phyloP scores from a whole-genome alignment of 2,888 invertebrate species.

The Leuctra nigra region DNA sequence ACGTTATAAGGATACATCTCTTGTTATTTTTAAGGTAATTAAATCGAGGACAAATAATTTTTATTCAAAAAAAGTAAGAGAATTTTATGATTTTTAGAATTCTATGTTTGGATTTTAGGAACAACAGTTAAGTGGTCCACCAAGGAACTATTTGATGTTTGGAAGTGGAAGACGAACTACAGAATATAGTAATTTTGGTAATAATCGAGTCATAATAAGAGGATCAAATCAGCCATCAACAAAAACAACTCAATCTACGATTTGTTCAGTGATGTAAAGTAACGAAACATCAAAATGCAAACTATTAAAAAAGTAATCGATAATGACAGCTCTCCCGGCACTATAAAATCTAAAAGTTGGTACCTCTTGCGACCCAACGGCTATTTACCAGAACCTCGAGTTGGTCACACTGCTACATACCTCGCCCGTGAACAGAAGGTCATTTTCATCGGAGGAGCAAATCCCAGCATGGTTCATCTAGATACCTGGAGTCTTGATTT shows the following conservation, averaged over 20 bases:
- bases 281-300: slow-evolving; percentile 8
- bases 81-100: background rate
- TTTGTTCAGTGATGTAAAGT: slow-evolving; percentile 23
- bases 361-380: slow-evolving; percentile 13
- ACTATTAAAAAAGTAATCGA: background rate
- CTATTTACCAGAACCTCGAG: slow-evolving; percentile 18
- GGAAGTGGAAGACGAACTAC: slow-evolving; percentile 38
- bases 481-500: slow-evolving; percentile 24
- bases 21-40: slow-evolving; percentile 38
- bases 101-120: slow-evolving; percentile 34
- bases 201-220: slow-evolving; percentile 35
- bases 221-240: slow-evolving; percentile 3
- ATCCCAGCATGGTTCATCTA: slow-evolving; percentile 16
- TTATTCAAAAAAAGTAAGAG: background rate
- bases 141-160: slow-evolving; percentile 35
- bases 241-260: slow-evolving; percentile 21
- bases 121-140: slow-evolving; percentile 32
- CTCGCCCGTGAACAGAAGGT: slow-evolving; percentile 13
- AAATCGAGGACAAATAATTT: background rate
- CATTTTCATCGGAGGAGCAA: slow-evolving; percentile 24
- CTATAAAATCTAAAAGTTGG: slow-evolving; percentile 9
- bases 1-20: slow-evolving; percentile 38
- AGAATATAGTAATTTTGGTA: slow-evolving; percentile 39
- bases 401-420: slow-evolving; percentile 22
- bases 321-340: background rate